Conservation (phyloP, 2,113 vertebrate genomes). For the Crotalus helleri region DNA sequence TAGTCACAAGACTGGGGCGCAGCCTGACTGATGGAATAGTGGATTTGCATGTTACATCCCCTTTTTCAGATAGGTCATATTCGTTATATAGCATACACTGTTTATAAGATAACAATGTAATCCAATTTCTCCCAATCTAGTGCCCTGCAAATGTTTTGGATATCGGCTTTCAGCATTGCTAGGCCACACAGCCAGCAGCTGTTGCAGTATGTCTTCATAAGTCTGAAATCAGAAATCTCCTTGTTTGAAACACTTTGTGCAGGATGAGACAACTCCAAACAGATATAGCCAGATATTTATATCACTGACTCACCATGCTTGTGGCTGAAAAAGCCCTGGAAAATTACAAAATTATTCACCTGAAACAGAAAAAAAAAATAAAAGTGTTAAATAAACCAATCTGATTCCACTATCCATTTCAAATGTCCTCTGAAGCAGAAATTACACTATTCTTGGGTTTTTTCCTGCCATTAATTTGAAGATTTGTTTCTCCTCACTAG, state of each 20-base stretch:
- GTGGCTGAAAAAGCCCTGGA: constrained; percentile 84
- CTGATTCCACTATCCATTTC: background rate
- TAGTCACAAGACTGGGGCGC: background rate
- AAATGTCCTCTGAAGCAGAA: background rate
- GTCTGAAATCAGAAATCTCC: background rate
- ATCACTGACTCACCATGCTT: constrained; percentile 73
- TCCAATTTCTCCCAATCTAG: background rate
- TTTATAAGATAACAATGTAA: background rate
- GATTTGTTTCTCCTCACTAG: background rate
- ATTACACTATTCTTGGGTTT: background rate
- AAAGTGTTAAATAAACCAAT: background rate
- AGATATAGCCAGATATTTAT: background rate
- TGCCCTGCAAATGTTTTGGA: background rate
- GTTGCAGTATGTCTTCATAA: background rate
- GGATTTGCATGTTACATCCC: background rate
- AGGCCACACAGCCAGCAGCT: background rate
- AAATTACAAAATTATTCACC: constrained; percentile 95
- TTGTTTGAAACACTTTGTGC: background rate
- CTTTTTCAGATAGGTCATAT: background rate
- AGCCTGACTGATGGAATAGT: background rate
- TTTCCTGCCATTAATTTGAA: background rate
- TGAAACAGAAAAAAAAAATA: constrained; percentile 38
- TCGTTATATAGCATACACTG: background rate
- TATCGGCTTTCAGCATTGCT: background rate
- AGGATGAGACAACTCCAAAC: background rate